Percentiles rank a stretch among this genome's conserved stretches.
These are phyloP conservation scores for Symphodus melops DNA, from an alignment of 2,113 vertebrate species.

Conservation along the genomic window DNA sequence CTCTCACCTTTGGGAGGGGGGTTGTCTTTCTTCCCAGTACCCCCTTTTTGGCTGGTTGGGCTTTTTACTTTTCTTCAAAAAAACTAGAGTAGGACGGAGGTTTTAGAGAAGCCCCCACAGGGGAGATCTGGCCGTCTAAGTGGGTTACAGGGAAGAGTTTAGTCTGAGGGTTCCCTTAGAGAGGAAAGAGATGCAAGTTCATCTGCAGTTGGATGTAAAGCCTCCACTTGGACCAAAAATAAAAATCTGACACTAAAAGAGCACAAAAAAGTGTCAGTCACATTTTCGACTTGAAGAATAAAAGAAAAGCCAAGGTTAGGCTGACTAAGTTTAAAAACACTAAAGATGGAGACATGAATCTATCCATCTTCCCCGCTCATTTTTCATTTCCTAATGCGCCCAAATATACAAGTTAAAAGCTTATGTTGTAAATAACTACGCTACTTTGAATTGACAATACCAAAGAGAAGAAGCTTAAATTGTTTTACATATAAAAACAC, in stretches of 20 bases:
- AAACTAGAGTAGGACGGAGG: conserved; percentile 51
- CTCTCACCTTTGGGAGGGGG: conserved; percentile 81
- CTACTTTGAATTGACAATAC: conserved; percentile 53
- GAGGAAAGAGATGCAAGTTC: conserved; percentile 65
- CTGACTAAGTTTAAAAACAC: conserved; percentile 46
- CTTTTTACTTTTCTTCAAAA: conserved; percentile 50
- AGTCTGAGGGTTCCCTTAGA: conserved; percentile 71
- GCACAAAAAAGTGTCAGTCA: conserved; percentile 55
- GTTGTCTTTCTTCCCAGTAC: conserved; percentile 59
- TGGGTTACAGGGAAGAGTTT: conserved; percentile 74
- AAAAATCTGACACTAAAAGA: conserved; percentile 45
- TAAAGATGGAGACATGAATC: conserved; percentile 33
- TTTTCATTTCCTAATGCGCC: conserved; percentile 49
- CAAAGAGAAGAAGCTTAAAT: conserved; percentile 47
- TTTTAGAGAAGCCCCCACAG: conserved; percentile 58
- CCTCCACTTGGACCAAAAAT: conserved; percentile 44
- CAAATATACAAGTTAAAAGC: conserved; percentile 60
- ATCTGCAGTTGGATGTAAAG: conserved; percentile 62
- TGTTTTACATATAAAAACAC: conserved; percentile 76
- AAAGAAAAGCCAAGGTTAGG: conserved; percentile 44
- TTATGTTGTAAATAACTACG: conserved; percentile 56
- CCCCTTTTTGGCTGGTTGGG: conserved; percentile 45
- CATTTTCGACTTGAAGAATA: conserved; percentile 59
- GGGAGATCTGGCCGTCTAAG: conserved; percentile 53
- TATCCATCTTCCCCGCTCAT: conserved; percentile 74